Conservation (phyloP, 1,140 invertebrate species). For the Heliconius melpomene region DNA sequence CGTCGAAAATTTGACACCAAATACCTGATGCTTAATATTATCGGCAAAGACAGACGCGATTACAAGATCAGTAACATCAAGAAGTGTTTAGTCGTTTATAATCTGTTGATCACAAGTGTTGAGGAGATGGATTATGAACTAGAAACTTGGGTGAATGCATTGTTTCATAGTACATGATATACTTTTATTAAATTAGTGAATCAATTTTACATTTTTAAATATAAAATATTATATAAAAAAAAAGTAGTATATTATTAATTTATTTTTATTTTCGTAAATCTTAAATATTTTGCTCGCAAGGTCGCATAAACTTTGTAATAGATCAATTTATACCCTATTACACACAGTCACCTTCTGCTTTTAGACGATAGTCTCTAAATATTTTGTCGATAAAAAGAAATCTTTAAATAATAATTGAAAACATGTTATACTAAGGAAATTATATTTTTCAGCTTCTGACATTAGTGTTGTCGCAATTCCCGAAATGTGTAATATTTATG, state of each 20-base stretch:
- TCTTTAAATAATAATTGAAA: background rate
- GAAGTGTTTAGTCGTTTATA: background rate
- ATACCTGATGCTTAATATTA: background rate
- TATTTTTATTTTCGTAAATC: too few relatives aligned
- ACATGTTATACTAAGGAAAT: background rate
- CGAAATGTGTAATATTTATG: background rate
- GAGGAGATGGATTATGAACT: background rate
- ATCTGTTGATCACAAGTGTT: background rate
- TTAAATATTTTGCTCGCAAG: too few relatives aligned
- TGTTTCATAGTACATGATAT: background rate
- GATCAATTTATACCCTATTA: too few relatives aligned
- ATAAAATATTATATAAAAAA: too few relatives aligned
- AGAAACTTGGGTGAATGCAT: background rate
- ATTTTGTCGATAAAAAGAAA: too few relatives aligned
- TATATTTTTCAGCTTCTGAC: background rate
- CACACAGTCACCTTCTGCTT: too few relatives aligned
- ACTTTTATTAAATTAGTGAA: too few relatives aligned
- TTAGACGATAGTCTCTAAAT: too few relatives aligned
- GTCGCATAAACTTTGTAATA: too few relatives aligned
- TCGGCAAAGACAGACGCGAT: background rate
- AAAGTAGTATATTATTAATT: too few relatives aligned
- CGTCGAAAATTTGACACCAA: background rate
- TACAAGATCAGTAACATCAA: background rate
- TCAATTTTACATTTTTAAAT: too few relatives aligned
- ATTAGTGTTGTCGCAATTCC: background rate